Evolutionary conservation across 2,888 invertebrate species (phyloP).

Genomic region (Harpagoxenus sublaevis): DNA sequence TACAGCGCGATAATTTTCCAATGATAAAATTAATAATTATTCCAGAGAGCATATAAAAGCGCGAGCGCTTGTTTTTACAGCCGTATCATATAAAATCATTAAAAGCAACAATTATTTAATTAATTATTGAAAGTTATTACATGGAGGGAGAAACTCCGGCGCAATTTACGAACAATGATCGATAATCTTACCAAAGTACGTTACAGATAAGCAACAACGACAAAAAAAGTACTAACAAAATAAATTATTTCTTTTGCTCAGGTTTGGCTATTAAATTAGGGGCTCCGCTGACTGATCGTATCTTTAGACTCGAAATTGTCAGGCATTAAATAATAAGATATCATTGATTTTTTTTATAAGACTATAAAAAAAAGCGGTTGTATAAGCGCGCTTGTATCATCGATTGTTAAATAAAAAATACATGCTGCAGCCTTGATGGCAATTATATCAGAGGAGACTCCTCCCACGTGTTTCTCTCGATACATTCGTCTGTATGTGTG

Average conservation of each 20-base stretch:
- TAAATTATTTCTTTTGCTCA: not conserved
- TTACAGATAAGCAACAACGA: not conserved
- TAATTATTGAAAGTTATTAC: constrained; percentile 14
- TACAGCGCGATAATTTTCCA: not conserved
- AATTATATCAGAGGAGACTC: constrained; percentile 21
- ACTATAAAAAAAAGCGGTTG: constrained; percentile 29
- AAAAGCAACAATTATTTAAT: constrained; percentile 21
- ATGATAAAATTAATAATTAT: constrained; percentile 25
- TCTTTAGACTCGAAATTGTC: constrained; percentile 16
- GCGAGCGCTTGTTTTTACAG: not conserved
- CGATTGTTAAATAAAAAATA: constrained; percentile 38
- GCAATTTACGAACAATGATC: not conserved
- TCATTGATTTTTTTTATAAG: constrained; percentile 36
- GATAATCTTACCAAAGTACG: not conserved
- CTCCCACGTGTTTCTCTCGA: constrained; percentile 23
- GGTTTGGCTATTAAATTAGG: not conserved
- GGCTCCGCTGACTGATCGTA: not conserved
- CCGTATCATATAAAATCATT: constrained; percentile 12
- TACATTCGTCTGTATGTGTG: not conserved
- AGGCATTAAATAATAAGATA: constrained; percentile 24
- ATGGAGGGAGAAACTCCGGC: not conserved
- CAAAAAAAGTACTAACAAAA: not conserved
- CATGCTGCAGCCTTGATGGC: constrained; percentile 26
- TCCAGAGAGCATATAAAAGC: not conserved
- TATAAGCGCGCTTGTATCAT: constrained; percentile 25